Evolutionary conservation across 2,113 vertebrate genomes (phyloP).

Genomic region (Cacatua alba): DNA sequence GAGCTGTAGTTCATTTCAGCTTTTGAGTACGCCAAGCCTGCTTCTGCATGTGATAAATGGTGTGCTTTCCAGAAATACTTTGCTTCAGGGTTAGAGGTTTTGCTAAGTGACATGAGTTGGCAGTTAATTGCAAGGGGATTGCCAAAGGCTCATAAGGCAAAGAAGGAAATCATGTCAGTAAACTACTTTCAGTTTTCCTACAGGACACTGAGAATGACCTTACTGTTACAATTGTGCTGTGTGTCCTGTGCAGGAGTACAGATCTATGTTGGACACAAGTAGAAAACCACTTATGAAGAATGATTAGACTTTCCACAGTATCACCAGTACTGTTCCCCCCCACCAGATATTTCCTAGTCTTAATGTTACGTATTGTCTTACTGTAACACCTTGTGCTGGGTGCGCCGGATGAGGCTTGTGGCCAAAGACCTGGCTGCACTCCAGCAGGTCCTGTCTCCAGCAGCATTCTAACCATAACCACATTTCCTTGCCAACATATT

Average conservation of each 20-base stretch:
- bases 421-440: background rate
- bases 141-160: background rate
- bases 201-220: background rate
- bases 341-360: background rate
- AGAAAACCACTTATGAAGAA: background rate
- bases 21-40: background rate
- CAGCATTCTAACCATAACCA: background rate
- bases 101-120: background rate
- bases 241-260: background rate
- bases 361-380: background rate
- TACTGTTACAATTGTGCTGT: background rate
- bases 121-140: background rate
- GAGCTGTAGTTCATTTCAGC: background rate
- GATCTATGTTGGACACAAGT: background rate
- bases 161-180: background rate
- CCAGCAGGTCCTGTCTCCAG: background rate
- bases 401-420: background rate
- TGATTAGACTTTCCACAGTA: background rate
- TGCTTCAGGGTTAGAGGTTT: background rate
- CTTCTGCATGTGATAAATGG: background rate
- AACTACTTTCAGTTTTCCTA: background rate
- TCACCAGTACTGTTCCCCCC: background rate
- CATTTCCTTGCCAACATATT: background rate
- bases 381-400: background rate
- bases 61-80: conserved; percentile 1